Base-by-base conservation (phyloP, 2,113 vertebrate genomes). In the Laticauda laticaudata region DNA sequence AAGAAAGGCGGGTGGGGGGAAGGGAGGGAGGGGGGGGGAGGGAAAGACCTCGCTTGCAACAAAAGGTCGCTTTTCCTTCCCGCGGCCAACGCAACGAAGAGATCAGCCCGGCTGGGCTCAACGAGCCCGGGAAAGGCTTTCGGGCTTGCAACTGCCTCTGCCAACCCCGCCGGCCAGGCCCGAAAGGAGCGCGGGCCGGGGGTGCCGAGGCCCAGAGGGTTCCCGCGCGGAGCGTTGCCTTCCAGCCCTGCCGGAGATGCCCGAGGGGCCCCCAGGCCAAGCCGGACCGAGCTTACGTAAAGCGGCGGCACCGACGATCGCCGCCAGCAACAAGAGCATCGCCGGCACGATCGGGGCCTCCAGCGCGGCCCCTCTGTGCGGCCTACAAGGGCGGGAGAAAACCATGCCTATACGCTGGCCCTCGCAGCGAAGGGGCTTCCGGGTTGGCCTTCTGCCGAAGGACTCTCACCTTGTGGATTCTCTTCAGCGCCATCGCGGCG, bases 401-500 rank as follows among this genome's bases (percentile, higher is more conserved):
- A 26, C 24, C 86, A 10, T 51, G 86, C 10, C 86, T n/a, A 20
- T 21, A 20, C 12, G 24, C 53, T 29, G 14, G 34, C 29, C 51
- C 48, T 9, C 5, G 56, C 56, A 24, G 21, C 87, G 21, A 26
- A 12, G 51, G 69, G 88, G 18, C 85, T 61, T 51, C 54, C 29
- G 64, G 56, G 89, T 48, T 51, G 56, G 89, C 34, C 90, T 57
- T 26, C 23, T 4, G 24, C 43, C 26, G 54, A 34, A 23, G 59
- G 61, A 54, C n/a, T 51, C 23, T 98, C 98, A 99, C 98, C 98
- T 99, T 99, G 97, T 99, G 98, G 98, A 99, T 99, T 98, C 98
- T 98, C 97, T 99, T 99, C 97, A 99, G 98, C 98, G 98, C 98
- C 98, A 99, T 99, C 93, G 95, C 94, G 96, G 94, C 88, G 92